Base-by-base conservation (phyloP, 2,888 invertebrate species). In the Caenorhabditis becei region DNA sequence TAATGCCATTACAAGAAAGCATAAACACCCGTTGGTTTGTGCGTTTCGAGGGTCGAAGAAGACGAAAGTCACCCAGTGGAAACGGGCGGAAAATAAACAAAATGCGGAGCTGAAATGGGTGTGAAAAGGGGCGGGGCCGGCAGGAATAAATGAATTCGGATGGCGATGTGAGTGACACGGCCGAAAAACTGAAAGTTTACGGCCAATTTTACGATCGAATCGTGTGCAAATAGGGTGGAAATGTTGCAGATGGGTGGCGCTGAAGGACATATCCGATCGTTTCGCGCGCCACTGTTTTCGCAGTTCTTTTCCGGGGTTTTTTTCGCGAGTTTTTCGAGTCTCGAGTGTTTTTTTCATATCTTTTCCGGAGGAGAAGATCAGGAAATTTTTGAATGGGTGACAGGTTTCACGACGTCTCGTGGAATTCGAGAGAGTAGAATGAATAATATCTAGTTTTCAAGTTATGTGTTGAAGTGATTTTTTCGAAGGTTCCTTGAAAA, bases 191-290 rank as follows among this genome's bases (percentile, higher is more conserved):
- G 72, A 74, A 74, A 74, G 72, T 74, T 74, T 74, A 66, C 65
- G 66, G 66, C 59, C 72, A 74, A 74, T 74, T 74, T 72, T 72
- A 72, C 72, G 65, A 74, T 20, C 72, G 72, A 71, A 63, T 72
- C 62, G 56, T 63, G 74, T 65, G 74, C 74, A 65, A 65, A 74
- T 65, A 51, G 74, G 74, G 47, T 71, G 65, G 53, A 74, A 74
- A 66, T 59, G 74, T 74, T 74, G 74, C 74, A 74, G 74, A 74
- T 74, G 74, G 74, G 74, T 66, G 74, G 66, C 74, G 65, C 59
- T 74, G 59, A 74, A 74, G 74, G 74, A 66, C 74, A 59, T 74
- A n/a, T n/a, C n/a, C n/a, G n/a, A n/a, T n/a, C n/a, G n/a, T n/a
- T n/a, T n/a, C n/a, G n/a, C n/a, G n/a, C n/a, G 32, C 32, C 32